These are phyloP conservation scores for Oscheius sp. DNA, from an alignment of 2,888 invertebrate species.

Conservation along the genomic window DNA sequence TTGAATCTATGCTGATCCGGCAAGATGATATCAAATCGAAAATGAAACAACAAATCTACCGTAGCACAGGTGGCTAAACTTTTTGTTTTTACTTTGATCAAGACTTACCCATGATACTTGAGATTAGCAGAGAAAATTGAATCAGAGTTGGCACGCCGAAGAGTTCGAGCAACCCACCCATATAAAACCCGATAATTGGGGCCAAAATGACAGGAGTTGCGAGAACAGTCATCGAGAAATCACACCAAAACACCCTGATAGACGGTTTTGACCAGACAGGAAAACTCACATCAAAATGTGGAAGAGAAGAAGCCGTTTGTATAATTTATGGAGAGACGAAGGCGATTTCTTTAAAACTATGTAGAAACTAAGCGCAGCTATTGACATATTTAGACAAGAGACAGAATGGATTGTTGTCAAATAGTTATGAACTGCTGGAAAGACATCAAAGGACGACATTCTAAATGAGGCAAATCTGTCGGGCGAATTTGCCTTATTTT, in stretches of 20 bases:
- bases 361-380: neutral
- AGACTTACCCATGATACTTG: slow-evolving; percentile 1
- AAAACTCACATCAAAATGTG: neutral
- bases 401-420: neutral
- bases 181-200: slow-evolving; percentile 10
- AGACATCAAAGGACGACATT: too few relatives aligned
- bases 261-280: neutral
- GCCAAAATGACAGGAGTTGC: slow-evolving; percentile 1
- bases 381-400: neutral
- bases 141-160: neutral
- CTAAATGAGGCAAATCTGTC: too few relatives aligned
- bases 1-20: neutral
- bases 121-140: slow-evolving; percentile 3
- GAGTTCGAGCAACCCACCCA: neutral
- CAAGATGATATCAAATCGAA: slow-evolving; percentile 2
- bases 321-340: neutral
- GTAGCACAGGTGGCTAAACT: neutral
- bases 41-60: slow-evolving; percentile 5
- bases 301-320: slow-evolving; percentile 4
- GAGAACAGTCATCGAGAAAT: slow-evolving; percentile 3
- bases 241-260: neutral
- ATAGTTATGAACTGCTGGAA: too few relatives aligned
- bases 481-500: too few relatives aligned
- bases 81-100: neutral
- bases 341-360: neutral